These are phyloP conservation scores for Pheucticus melanocephalus DNA, from an alignment of 2,113 vertebrate species.

Conservation along the genomic window DNA sequence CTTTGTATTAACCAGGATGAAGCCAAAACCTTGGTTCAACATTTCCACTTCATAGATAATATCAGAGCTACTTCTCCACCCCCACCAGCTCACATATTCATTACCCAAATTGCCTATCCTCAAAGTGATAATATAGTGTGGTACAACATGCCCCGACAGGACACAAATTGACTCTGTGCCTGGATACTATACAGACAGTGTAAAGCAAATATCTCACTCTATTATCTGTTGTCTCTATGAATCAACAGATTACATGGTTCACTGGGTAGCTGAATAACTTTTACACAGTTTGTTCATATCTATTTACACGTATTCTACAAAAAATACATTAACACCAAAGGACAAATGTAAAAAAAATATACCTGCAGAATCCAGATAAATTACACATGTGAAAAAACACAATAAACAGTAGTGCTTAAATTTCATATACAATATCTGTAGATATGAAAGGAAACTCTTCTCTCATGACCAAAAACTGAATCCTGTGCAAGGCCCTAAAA, in stretches of 20 bases:
- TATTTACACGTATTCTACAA: slow-evolving; percentile 79
- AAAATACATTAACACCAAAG: slow-evolving; percentile 78
- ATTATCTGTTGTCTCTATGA: slow-evolving; percentile 84
- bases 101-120: slow-evolving; percentile 79
- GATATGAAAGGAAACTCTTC: neutral
- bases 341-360: slow-evolving; percentile 62
- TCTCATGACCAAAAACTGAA: neutral
- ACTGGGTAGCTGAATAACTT: slow-evolving; percentile 80
- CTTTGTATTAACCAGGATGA: slow-evolving; percentile 60
- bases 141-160: slow-evolving; percentile 79
- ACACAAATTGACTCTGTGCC: slow-evolving; percentile 78
- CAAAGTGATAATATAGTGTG: slow-evolving; percentile 79
- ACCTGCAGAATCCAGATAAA: slow-evolving; percentile 54
- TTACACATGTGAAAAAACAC: slow-evolving; percentile 21
- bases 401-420: neutral
- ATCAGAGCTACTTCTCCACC: slow-evolving; percentile 61
- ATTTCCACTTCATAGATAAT: slow-evolving; percentile 63
- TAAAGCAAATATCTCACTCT: slow-evolving; percentile 83
- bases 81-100: slow-evolving; percentile 75
- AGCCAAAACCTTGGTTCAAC: slow-evolving; percentile 63
- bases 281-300: slow-evolving; percentile 82
- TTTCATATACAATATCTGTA: neutral
- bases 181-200: slow-evolving; percentile 64
- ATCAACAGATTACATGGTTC: slow-evolving; percentile 84
- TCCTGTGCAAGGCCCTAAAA: neutral